Evolutionary conservation across 1,140 invertebrate species (phyloP).

Genomic region (Aphelenchoides besseyi): DNA sequence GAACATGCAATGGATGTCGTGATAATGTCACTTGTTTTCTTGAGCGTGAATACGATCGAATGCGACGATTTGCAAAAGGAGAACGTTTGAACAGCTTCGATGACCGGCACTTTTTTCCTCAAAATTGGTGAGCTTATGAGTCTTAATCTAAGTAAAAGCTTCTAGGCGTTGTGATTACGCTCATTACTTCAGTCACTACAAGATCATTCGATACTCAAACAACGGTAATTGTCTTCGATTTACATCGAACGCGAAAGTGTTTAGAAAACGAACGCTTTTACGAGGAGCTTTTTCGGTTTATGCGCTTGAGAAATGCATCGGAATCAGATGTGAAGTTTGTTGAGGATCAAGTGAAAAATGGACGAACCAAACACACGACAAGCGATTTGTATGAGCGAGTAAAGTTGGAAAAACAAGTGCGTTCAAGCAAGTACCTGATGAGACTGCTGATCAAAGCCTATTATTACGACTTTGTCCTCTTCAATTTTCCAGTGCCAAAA

Average conservation of each 20-base stretch:
- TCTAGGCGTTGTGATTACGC: slow-evolving; percentile 17
- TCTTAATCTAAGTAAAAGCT: no score
- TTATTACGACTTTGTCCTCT: slow-evolving; percentile 37
- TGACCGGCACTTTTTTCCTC: slow-evolving; percentile 35
- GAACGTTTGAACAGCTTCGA: slow-evolving; percentile 26
- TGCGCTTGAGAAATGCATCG: not conserved
- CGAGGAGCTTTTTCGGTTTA: not conserved
- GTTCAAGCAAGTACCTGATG: slow-evolving; percentile 21
- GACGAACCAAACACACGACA: slow-evolving; percentile 31
- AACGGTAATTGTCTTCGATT: not conserved
- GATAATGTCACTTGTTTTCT: slow-evolving; percentile 34
- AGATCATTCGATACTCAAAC: slow-evolving; percentile 10
- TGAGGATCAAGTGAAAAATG: slow-evolving; percentile 20
- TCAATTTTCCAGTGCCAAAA: slow-evolving; percentile 30
- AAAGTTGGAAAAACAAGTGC: slow-evolving; percentile 19
- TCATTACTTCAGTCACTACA: not conserved
- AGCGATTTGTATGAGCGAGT: not conserved
- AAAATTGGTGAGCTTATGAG: slow-evolving; percentile 27
- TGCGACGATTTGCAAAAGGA: slow-evolving; percentile 13
- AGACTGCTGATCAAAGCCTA: slow-evolving; percentile 25
- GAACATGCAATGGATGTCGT: slow-evolving; percentile 22
- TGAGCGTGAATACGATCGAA: slow-evolving; percentile 24
- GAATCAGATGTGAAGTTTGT: slow-evolving; percentile 19
- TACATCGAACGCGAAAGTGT: not conserved
- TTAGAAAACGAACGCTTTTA: slow-evolving; percentile 8